Base-by-base conservation (phyloP, 2,113 vertebrate species). In the Australoheros scitulus region DNA sequence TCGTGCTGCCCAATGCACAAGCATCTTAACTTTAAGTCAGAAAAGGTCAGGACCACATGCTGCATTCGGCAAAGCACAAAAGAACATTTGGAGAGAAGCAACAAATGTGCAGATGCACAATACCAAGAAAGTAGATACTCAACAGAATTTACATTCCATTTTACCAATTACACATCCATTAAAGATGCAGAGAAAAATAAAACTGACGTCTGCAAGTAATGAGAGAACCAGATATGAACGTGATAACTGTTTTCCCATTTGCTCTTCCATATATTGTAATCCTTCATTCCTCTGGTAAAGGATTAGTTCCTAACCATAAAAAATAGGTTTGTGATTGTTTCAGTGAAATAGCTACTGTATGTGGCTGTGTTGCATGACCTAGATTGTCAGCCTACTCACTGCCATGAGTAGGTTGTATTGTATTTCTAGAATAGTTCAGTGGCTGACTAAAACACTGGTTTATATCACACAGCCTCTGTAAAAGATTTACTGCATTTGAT, bases 311-410 rank as follows among this genome's bases (percentile, higher is more conserved):
- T 61, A 63, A 26, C 38, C 17, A 10, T 32, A n/a, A 82, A 72
- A 77, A 38, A 38, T 58, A 38, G 50, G 15, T 78, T 68, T 74
- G 13, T 55, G 50, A 47, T 52, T 60, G 6, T 82, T 68, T 80
- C n/a, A 5, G 24, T 61, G 58, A 56, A 72, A 64, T 26, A 64
- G 32, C 76, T 32, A 26, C 14, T 1, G n/a, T 18, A 18, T 57
- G 76, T 5, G n/a, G 59, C 65, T 80, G 20, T 41, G 32, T 36
- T 9, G 64, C 38, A 59, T 86, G 87, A 84, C 89, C 78, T 56
- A 86, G 82, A 87, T 90, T 81, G 77, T 80, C 60, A 82, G 74
- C 61, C 79, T 80, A 50, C 81, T 80, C 56, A 81, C 41, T 70
- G 70, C 36, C 63, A 72, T 55, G 77, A 91, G 61, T 79, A 80